A percentile compares a stretch with the other conserved stretches of the same genome.
phyloP scores from a whole-genome alignment of 2,113 vertebrate genomes.

The Haemorhous mexicanus region DNA sequence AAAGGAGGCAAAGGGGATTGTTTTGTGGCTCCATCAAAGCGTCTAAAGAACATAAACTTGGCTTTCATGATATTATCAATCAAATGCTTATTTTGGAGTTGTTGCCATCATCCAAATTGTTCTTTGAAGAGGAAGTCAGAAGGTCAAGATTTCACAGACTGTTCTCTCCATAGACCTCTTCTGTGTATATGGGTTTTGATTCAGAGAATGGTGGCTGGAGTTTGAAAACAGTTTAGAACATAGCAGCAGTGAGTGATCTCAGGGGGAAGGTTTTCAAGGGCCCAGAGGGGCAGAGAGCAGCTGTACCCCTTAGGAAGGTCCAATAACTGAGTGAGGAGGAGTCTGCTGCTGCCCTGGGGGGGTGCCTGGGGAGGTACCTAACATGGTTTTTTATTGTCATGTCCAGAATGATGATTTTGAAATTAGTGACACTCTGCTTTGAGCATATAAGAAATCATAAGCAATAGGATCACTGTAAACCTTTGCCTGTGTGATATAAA shows the following conservation, averaged over 20 bases:
- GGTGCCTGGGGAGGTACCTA: background rate
- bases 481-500: background rate
- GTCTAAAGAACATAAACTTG: slow-evolving; percentile 33
- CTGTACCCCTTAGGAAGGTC: background rate
- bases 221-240: background rate
- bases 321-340: background rate
- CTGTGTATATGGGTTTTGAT: background rate
- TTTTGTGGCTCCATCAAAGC: background rate
- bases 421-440: background rate
- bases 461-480: background rate
- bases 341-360: background rate
- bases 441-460: background rate
- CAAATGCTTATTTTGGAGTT: background rate
- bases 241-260: background rate
- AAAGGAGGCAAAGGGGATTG: slow-evolving; percentile 1
- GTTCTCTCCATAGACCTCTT: background rate
- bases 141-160: background rate
- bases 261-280: background rate
- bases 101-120: background rate
- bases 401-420: background rate
- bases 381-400: background rate
- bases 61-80: background rate
- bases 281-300: background rate
- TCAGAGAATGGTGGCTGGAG: background rate
- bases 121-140: background rate